phyloP scores from a whole-genome alignment of 2,888 invertebrate species.

The Stenoptilia bipunctidactyla region DNA sequence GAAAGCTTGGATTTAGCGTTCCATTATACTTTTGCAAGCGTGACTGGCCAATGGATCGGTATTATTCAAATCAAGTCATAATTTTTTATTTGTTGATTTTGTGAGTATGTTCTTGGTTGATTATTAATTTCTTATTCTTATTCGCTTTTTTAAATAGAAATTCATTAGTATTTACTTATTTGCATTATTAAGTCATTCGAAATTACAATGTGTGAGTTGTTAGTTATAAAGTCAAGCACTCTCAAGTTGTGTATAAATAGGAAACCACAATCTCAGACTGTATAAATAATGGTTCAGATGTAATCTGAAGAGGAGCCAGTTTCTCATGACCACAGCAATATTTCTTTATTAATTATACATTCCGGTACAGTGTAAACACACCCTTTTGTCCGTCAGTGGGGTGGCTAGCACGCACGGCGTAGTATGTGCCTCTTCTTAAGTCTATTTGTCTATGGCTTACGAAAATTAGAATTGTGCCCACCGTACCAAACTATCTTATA shows the following conservation, averaged over 20 bases:
- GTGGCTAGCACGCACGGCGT: constrained; percentile 5
- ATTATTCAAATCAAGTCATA: constrained; percentile 4
- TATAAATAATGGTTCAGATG: constrained; percentile 19
- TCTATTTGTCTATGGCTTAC: constrained; percentile 38
- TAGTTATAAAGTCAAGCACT: neutral
- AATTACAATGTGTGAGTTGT: no score
- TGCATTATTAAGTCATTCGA: no score
- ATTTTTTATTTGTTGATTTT: no score
- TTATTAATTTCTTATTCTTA: no score
- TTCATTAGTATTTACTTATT: no score
- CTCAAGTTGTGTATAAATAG: constrained; percentile 9
- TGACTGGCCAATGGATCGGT: constrained; percentile 9
- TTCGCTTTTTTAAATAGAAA: no score
- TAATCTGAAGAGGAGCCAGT: constrained; percentile 37
- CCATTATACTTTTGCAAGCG: constrained; percentile 8
- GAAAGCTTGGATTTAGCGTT: neutral
- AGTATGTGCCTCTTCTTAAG: constrained; percentile 17
- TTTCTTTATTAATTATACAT: constrained; percentile 66
- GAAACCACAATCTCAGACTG: constrained; percentile 13
- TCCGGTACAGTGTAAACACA: constrained; percentile 63
- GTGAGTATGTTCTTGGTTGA: no score
- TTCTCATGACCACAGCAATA: constrained; percentile 59
- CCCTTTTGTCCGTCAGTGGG: constrained; percentile 30
- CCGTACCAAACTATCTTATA: constrained; percentile 54
- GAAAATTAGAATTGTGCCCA: constrained; percentile 37